phyloP scores from a whole-genome alignment of 2,113 vertebrate species.

The Ailurus styani region DNA sequence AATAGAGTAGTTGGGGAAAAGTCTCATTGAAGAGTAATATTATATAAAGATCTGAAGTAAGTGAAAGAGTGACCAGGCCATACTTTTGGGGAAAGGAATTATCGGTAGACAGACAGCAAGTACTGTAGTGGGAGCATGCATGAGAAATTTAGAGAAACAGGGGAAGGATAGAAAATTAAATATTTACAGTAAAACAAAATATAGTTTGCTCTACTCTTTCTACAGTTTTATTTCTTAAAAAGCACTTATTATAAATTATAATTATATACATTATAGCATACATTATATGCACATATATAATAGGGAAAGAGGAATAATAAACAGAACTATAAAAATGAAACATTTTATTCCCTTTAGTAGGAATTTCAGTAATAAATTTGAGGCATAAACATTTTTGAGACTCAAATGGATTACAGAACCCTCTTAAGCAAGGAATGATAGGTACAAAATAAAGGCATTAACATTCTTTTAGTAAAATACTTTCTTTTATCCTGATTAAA shows the following conservation, averaged over 20 bases:
- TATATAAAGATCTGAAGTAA: neutral
- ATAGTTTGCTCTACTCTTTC: neutral
- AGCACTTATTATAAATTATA: neutral
- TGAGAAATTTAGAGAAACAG: neutral
- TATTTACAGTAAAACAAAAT: neutral
- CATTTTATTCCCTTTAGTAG: neutral
- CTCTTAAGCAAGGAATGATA: neutral
- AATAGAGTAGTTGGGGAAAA: neutral
- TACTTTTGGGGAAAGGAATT: neutral
- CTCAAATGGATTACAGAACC: neutral
- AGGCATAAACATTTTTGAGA: neutral
- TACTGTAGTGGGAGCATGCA: neutral
- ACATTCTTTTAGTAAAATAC: neutral
- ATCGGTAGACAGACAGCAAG: neutral
- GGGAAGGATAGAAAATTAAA: neutral
- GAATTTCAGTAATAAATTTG: neutral
- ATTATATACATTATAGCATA: neutral
- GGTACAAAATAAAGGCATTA: neutral
- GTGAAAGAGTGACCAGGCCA: neutral
- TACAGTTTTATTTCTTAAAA: neutral
- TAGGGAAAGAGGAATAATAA: neutral
- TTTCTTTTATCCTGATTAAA: neutral
- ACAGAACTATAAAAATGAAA: neutral
- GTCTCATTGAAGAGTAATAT: neutral
- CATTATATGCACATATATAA: too few relatives aligned